Evolutionary conservation across 1,140 invertebrate genomes (phyloP).

Genomic region (Drosophila leontia): DNA sequence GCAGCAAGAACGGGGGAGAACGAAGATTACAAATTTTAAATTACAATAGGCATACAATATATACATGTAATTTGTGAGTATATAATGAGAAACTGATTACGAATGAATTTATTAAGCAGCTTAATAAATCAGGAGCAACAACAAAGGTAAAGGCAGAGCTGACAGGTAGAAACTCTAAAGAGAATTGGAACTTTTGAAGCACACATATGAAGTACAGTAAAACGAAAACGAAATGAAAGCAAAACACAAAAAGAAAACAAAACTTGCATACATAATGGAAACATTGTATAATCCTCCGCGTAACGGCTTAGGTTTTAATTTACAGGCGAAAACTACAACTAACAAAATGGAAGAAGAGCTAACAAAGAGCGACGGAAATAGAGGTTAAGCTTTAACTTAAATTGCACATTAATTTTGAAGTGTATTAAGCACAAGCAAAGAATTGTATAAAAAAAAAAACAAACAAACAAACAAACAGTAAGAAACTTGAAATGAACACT

Average conservation of each 20-base stretch:
- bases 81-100: constrained; percentile 35
- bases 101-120: constrained; percentile 79
- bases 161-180: constrained; percentile 24
- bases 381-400: constrained; percentile 73
- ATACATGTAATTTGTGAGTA: constrained; percentile 17
- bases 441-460: constrained; percentile 64
- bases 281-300: constrained; percentile 55
- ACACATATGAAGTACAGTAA: constrained; percentile 63
- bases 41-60: constrained; percentile 62
- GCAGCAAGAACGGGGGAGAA: constrained; percentile 19
- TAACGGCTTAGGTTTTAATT: constrained; percentile 73
- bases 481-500: constrained; percentile 58
- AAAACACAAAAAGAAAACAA: constrained; percentile 5
- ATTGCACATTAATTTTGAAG: constrained; percentile 82
- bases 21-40: constrained; percentile 59
- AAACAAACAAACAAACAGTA: constrained; percentile 30
- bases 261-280: constrained; percentile 44
- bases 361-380: constrained; percentile 42
- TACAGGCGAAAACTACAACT: constrained; percentile 61
- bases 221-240: neutral
- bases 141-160: neutral
- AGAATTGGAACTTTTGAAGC: constrained; percentile 59
- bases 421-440: constrained; percentile 77
- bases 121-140: constrained; percentile 61
- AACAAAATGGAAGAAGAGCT: constrained; percentile 42